Percentiles rank a stretch among this genome's conserved stretches.
Conservation (phyloP, 2,797 vertebrate genomes). For the Tiaroga cobitis region DNA sequence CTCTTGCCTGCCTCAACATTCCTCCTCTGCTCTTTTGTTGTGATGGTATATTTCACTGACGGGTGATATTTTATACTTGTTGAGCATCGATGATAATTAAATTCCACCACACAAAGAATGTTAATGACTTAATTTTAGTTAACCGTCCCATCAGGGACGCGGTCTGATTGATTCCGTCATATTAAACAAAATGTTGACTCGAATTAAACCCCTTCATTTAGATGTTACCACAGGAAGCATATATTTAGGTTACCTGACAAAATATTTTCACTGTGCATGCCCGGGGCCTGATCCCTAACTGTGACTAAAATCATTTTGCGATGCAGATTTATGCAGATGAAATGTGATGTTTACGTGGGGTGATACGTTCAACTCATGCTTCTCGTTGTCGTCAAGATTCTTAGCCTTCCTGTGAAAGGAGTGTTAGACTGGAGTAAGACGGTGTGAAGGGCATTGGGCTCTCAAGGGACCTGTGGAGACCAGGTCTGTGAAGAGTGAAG, state of each 20-base stretch:
- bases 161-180: background rate
- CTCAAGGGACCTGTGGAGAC: slow-evolving; percentile 47
- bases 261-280: background rate
- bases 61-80: background rate
- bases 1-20: background rate
- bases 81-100: background rate
- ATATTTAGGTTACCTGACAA: slow-evolving; percentile 9
- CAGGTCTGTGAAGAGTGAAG: slow-evolving; percentile 38
- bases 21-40: background rate
- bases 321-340: slow-evolving; percentile 15
- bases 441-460: slow-evolving; percentile 48
- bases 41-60: background rate
- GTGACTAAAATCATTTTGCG: slow-evolving; percentile 8
- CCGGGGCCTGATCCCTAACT: slow-evolving; percentile 25
- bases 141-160: background rate
- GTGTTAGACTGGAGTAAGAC: slow-evolving; percentile 18
- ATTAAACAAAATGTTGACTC: background rate
- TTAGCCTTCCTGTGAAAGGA: background rate
- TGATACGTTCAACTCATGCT: background rate
- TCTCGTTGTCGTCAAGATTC: background rate
- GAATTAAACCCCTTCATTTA: background rate
- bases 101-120: background rate
- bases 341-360: slow-evolving; percentile 26
- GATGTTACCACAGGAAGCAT: background rate
- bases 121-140: background rate